These are phyloP conservation scores for Sebastes itinus DNA, from an alignment of 2,797 vertebrate species.

Conservation along the genomic window DNA sequence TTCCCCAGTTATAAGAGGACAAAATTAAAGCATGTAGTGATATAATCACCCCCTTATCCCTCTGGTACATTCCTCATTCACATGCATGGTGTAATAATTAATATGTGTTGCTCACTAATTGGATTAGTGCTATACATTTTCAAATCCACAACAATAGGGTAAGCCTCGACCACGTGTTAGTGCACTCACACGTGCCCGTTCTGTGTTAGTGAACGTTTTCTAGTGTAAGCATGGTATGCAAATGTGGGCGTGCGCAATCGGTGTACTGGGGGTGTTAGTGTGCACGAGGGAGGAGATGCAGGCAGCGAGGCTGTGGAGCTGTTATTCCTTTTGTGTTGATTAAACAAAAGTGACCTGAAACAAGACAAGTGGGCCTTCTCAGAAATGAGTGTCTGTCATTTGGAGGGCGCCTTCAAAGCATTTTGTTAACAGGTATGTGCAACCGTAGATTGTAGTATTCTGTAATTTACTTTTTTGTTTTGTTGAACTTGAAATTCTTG, in stretches of 20 bases:
- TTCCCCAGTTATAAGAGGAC: not conserved
- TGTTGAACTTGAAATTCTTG: not conserved
- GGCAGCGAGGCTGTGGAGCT: not conserved
- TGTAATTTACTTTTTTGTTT: not conserved
- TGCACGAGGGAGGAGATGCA: constrained; percentile 8
- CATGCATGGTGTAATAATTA: constrained; percentile 23
- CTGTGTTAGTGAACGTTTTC: constrained; percentile 21
- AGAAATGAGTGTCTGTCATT: constrained; percentile 1
- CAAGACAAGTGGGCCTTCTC: not conserved
- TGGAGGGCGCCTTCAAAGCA: constrained; percentile 15
- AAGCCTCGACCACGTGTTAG: constrained; percentile 43
- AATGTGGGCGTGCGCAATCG: constrained; percentile 28
- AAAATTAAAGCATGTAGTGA: not conserved
- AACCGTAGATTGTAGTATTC: not conserved
- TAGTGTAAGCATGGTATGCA: constrained; percentile 6
- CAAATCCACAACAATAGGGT: constrained; percentile 49
- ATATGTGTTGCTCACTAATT: constrained; percentile 57
- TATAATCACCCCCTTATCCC: constrained; percentile 5
- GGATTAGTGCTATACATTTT: constrained; percentile 63
- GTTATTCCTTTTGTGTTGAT: constrained; percentile 12
- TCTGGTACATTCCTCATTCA: constrained; percentile 26
- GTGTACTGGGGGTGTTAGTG: constrained; percentile 17
- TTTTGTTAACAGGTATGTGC: constrained; percentile 60
- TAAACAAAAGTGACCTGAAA: constrained; percentile 20
- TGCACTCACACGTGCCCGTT: constrained; percentile 4